Evolutionary conservation across 2,797 vertebrate genomes (phyloP).

Genomic region (Alosa sapidissima): DNA sequence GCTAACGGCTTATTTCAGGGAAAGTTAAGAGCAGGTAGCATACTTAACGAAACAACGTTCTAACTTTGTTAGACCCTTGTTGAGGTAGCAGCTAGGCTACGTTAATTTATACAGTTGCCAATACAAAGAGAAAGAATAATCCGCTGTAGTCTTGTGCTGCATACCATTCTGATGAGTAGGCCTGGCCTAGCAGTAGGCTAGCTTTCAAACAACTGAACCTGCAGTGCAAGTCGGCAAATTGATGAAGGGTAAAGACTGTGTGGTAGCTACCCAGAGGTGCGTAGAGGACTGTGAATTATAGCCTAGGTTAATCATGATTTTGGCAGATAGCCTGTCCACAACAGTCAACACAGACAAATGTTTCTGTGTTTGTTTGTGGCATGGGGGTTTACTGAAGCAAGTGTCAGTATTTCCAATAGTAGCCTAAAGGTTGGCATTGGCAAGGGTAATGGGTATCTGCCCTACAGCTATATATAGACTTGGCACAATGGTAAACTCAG

Average conservation of each 20-base stretch:
- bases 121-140: background rate
- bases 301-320: background rate
- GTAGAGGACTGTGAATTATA: background rate
- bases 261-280: background rate
- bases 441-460: background rate
- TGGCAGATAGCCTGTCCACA: background rate
- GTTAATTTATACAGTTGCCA: no score
- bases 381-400: background rate
- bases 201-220: background rate
- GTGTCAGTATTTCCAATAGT: background rate
- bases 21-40: background rate
- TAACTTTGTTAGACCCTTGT: no score
- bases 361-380: background rate
- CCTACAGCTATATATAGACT: background rate
- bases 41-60: no score
- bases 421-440: background rate
- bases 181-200: background rate
- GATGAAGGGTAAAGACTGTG: background rate
- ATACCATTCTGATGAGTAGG: constrained; percentile 4
- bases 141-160: background rate
- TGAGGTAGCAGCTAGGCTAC: no score
- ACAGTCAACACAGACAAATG: background rate
- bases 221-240: background rate
- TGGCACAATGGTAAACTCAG: background rate
- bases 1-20: background rate